Evolutionary conservation across 2,797 vertebrate genomes (phyloP), one percentile per base, ranked within the genome.

Genomic region (Lithobates sylvaticus): DNA sequence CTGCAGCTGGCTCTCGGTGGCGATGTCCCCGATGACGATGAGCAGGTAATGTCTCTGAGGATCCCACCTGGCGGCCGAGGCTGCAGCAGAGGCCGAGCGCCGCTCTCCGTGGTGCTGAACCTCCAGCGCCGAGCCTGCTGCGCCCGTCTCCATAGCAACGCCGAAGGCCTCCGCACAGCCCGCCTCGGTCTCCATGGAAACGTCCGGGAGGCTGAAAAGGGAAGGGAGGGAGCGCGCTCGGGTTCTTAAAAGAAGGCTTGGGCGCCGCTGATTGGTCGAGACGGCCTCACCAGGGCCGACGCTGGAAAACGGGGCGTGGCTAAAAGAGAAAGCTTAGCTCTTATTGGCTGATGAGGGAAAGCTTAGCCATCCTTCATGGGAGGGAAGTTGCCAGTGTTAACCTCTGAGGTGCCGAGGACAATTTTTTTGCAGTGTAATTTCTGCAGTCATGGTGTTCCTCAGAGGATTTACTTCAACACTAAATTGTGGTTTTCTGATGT

Each of bases 171-270:
- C 93, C 91, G 89, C 90, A 54, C 91, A 92, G 93, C 91, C 88
- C 84, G 91, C 92, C 90, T 94, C 91, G 89, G 95, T 98, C 96
- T 95, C 96, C 97, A 98, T 98, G 93, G 97, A 95, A 97, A 98
- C 97, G 88, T 78, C 93, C 89, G 92, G 90, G 88, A 89, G 76
- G 89, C 79, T 71, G 26, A 89, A 90, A 50, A 88, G 81, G 81
- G 92, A 88, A 54, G 50, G 72, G 87, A 70, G 88, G 93, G 91
- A 77, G 92, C 79, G 89, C 89, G 91, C 78, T 0, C 16, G 84
- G 69, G 89, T 88, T 94, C 94, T 93, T 94, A 91, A 93, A 79
- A 90, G 92, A 79, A 89, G 82, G 65, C 76, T 2, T 82, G 89
- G 75, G n/a, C 18, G 36, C n/a, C 32, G 74, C 34, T 89, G 90